Base-by-base conservation (phyloP, 2,797 vertebrate species). In the Neostethus bicornis region DNA sequence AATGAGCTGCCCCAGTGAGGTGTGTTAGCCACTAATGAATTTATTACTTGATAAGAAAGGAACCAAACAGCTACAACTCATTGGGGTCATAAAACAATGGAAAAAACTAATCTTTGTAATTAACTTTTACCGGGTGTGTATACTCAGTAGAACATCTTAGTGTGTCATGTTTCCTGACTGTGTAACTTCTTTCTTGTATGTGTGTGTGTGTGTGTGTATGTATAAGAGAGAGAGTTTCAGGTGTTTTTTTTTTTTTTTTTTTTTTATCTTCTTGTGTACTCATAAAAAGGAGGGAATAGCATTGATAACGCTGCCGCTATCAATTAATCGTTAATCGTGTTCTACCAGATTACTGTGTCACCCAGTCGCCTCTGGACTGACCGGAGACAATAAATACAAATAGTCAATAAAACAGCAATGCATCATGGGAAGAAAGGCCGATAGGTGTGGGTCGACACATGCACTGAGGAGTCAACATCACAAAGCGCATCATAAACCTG, bases 11-110 rank as follows among this genome's bases (percentile, higher is more conserved):
- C 90, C 91, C 83, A 80, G 87, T 85, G 93, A 95, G 96, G 95
- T 95, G 95, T 97, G 92, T 94, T 91, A 88, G 89, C 90, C 87
- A 86, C 94, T 98, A 98, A 98, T 98, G 95, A 95, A 95, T 98
- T 98, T 98, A 98, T 80, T 80, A 91, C 93, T 93, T 94, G 93
- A 94, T 95, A 93, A 86, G 81, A 85, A 79, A 54, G 24, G 37
- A 51, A 43, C 26, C 51, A 24, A 66, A 69, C 63, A 61, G 73
- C 65, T 71, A 61, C 71, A 79, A 63, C 74, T 66, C 66, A 82
- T 61, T 71, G 55, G 56, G 57, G 70, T 63, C 80, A 77, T 88
- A 84, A 85, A 88, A 57, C n/a, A 34, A 57, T 65, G 64, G 50
- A 1, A 17, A 43, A 41, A 66, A 73, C 70, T 80, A 81, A 82